Evolutionary conservation across 2,797 vertebrate species (phyloP).

Genomic region (Toxotes lorentzi): DNA sequence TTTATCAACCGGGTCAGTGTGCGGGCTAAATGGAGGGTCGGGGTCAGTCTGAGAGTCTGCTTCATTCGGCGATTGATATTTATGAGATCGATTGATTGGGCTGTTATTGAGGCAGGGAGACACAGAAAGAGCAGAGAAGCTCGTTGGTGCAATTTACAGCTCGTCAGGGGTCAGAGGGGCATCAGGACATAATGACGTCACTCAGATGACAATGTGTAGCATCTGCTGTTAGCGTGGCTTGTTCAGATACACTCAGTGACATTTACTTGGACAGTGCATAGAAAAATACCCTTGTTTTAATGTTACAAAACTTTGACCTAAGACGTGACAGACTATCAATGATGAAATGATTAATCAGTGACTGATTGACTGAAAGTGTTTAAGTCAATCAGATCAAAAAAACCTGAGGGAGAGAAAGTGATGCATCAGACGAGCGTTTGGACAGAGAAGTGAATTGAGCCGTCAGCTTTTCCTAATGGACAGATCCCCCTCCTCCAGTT

Average conservation of each 20-base stretch:
- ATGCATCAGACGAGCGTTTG: neutral
- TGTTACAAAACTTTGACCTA: too few species aligned
- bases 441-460: constrained; percentile 27
- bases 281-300: too few species aligned
- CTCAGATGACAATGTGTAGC: neutral
- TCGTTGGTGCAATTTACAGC: constrained; percentile 54
- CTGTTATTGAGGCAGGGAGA: constrained; percentile 1
- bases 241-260: neutral
- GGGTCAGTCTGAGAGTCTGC: constrained; percentile 48
- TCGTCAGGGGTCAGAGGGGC: constrained; percentile 49
- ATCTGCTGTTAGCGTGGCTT: neutral
- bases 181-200: constrained; percentile 56
- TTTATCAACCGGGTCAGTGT: constrained; percentile 33
- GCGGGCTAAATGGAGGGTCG: constrained; percentile 40
- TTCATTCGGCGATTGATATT: constrained; percentile 63
- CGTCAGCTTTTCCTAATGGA: constrained; percentile 38
- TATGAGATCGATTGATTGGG: constrained; percentile 53
- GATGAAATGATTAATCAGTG: too few species aligned
- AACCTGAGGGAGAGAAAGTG: neutral
- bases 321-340: too few species aligned
- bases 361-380: too few species aligned
- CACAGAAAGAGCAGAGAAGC: constrained; percentile 18
- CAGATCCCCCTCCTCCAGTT: constrained; percentile 14
- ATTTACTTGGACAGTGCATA: too few species aligned
- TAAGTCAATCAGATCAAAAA: neutral